Evolutionary conservation across 37 sponge, comb jelly and placozoan genomes (phyloP).

Genomic region (Cliona cf. orientalis): DNA sequence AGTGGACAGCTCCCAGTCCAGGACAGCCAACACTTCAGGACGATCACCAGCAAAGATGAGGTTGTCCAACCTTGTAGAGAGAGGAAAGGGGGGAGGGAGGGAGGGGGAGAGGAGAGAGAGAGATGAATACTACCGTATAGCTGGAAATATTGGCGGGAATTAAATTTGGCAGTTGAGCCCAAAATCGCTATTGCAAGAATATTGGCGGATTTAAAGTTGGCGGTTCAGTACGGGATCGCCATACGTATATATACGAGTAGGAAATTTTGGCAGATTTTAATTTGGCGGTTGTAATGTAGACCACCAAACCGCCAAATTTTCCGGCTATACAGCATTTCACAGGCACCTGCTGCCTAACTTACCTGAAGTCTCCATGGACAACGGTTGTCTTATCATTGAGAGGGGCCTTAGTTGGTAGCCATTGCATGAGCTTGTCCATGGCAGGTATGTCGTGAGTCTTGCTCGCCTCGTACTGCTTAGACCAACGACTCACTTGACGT

Average conservation of each 20-base stretch:
- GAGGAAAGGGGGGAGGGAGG: background rate
- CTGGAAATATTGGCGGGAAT: too few species aligned
- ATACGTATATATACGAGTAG: background rate
- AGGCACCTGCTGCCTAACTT: background rate
- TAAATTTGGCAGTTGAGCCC: too few species aligned
- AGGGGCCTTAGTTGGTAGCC: constrained; percentile 52
- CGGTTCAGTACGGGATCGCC: too few species aligned
- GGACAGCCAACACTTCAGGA: constrained; percentile 67
- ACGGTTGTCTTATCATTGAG: constrained; percentile 38
- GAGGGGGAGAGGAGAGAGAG: background rate
- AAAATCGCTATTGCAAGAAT: too few species aligned
- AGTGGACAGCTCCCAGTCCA: constrained; percentile 91
- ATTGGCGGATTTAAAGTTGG: too few species aligned
- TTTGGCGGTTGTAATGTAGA: too few species aligned
- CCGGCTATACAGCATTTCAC: too few species aligned
- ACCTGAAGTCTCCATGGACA: constrained; percentile 88
- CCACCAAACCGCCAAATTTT: too few species aligned
- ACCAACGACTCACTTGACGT: constrained; percentile 57
- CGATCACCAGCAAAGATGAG: constrained; percentile 43
- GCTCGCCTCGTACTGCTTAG: constrained; percentile 58
- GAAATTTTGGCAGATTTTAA: too few species aligned
- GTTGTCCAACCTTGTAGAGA: constrained; percentile 59
- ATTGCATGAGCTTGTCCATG: constrained; percentile 20
- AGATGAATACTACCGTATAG: too few species aligned
- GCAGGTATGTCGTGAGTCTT: constrained; percentile 23